A percentile compares a stretch with the other conserved stretches of the same genome.
Conservation (phyloP, 2,113 vertebrate genomes). For the Lophura nycthemera region DNA sequence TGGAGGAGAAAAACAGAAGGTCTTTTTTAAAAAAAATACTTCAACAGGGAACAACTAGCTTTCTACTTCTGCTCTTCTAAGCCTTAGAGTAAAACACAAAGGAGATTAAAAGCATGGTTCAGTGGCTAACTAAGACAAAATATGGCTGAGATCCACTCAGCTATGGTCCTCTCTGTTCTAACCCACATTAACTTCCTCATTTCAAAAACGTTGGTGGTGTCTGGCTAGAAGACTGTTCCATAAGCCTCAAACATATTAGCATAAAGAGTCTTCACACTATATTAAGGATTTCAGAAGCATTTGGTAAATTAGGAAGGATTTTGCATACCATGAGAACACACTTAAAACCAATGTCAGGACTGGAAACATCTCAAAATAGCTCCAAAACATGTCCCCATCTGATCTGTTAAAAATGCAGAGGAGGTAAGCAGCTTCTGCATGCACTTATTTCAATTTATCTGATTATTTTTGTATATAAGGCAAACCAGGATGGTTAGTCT, state of each 20-base stretch:
- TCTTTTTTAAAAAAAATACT: neutral
- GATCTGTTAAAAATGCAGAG: neutral
- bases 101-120: neutral
- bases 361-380: neutral
- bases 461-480: neutral
- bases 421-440: neutral
- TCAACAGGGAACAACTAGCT: neutral
- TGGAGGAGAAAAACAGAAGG: constrained; percentile 6
- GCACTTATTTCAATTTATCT: neutral
- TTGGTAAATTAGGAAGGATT: neutral
- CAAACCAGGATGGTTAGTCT: neutral
- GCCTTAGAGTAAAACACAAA: neutral
- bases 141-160: neutral
- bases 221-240: neutral
- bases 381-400: neutral
- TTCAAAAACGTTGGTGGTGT: neutral
- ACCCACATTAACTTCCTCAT: neutral
- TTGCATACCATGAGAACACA: neutral
- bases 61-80: neutral
- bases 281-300: neutral
- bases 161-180: neutral
- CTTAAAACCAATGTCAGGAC: neutral
- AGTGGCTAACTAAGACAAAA: neutral
- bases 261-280: neutral
- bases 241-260: neutral